phyloP scores from a whole-genome alignment of 2,888 invertebrate species.

The Stomorhina lunata region DNA sequence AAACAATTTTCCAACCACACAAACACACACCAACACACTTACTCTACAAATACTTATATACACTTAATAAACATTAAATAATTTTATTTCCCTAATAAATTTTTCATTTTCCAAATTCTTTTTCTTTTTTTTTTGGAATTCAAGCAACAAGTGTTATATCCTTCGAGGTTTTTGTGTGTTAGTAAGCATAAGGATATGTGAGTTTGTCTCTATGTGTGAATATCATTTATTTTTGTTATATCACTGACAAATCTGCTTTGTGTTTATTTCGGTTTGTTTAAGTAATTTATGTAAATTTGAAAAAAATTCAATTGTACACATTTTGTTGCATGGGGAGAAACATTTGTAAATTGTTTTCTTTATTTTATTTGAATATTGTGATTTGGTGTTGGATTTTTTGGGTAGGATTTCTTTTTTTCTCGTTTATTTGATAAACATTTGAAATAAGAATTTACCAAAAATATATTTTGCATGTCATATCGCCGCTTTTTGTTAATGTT shows the following conservation, averaged over 20 bases:
- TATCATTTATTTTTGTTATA: slow-evolving; percentile 23
- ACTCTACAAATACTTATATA: not conserved
- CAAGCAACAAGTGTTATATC: slow-evolving; percentile 44
- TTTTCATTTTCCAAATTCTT: slow-evolving; percentile 29
- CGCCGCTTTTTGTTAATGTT: not conserved
- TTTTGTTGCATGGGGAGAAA: slow-evolving; percentile 3
- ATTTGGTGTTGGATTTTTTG: not conserved
- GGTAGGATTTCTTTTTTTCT: not conserved
- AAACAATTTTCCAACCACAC: too few species aligned
- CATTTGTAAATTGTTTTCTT: slow-evolving; percentile 4
- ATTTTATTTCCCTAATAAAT: slow-evolving; percentile 45
- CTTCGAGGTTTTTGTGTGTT: not conserved
- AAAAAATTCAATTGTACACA: slow-evolving; percentile 34
- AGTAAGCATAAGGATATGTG: not conserved
- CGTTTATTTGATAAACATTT: not conserved
- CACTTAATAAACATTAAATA: not conserved
- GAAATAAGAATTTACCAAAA: too few species aligned
- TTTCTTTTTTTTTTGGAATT: not conserved
- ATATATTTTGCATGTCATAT: too few species aligned
- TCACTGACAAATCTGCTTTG: slow-evolving; percentile 51
- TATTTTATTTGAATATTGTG: not conserved
- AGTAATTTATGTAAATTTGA: slow-evolving; percentile 59
- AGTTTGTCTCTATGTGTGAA: not conserved
- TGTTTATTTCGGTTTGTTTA: slow-evolving; percentile 46
- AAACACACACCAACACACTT: not conserved